Conservation (phyloP, 2,888 invertebrate genomes). For the Anoncus sp. region DNA sequence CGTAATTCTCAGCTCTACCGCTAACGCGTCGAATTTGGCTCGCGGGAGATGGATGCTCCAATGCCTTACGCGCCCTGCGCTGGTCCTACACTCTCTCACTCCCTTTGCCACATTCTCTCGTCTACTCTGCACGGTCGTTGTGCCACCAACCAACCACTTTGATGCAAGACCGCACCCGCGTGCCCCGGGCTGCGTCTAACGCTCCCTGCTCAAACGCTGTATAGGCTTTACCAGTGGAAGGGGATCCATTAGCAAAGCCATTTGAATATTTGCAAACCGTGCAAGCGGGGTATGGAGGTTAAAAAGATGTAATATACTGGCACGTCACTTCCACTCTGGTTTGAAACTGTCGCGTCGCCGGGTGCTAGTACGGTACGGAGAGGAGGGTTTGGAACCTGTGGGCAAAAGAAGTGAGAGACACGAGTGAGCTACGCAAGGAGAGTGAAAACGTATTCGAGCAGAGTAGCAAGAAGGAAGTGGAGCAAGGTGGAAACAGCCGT, state of each 20-base stretch:
- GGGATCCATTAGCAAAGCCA: conserved; percentile 80
- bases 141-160: conserved; percentile 74
- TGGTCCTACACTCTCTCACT: conserved; percentile 14
- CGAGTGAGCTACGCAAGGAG: conserved; percentile 55
- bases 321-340: conserved; percentile 77
- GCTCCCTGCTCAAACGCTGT: conserved; percentile 6
- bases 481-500: conserved; percentile 49
- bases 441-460: conserved; percentile 51
- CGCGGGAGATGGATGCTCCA: conserved; percentile 78
- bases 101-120: conserved; percentile 25
- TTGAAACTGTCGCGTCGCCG: conserved; percentile 77
- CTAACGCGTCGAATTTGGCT: conserved; percentile 69
- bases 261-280: conserved; percentile 82
- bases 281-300: conserved; percentile 75
- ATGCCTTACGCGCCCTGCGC: conserved; percentile 67
- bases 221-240: conserved; percentile 34
- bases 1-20: conserved; percentile 78
- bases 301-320: conserved; percentile 81
- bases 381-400: not conserved
- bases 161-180: conserved; percentile 75
- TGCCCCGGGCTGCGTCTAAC: conserved; percentile 26
- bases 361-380: conserved; percentile 9
- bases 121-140: conserved; percentile 24
- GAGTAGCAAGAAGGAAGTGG: conserved; percentile 45
- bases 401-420: conserved; percentile 55